Evolutionary conservation across 2,113 vertebrate genomes (phyloP), one percentile per base, ranked within the genome.

Genomic region (Heptranchias perlo): DNA sequence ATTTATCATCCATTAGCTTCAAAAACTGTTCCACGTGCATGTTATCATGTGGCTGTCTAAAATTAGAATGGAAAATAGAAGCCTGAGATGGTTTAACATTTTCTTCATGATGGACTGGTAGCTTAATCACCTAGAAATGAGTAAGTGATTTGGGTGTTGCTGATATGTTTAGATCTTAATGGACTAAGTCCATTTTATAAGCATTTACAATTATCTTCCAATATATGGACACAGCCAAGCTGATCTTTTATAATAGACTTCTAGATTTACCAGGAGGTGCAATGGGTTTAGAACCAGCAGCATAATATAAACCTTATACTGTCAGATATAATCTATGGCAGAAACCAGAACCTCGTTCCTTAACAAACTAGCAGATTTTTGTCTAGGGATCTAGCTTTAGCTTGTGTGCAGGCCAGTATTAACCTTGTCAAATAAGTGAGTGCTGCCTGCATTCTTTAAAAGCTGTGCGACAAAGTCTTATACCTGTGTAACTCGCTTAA

Each of bases 281-380:
- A 94, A 47, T 94, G 39, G 2, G 65, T 3, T 69, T 49, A 7
- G 94, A 11, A 69, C 44, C 7, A 49, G 65, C 13, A 52, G 44
- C 25, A 69, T 69, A 69, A 69, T 95, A n/a, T 58, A 91, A 91
- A 91, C 54, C 87, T 91, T 65, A 94, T 49, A 47, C 93, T 94
- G 93, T 47, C 62, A 94, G 62, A 94, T 65, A 67, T 73, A 67
- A 95, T 95, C 64, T 69, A 64, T 94, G 92, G 18, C 44, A 95
- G 64, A 49, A 95, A 47, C 10, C 4, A 44, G 10, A 94, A 11
- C n/a, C 7, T 94, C 64, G 67, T 65, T 13, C 64, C 44, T 95
- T 16, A 89, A 49, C n/a, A 93, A n/a, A 64, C 91, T 64, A 39
- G 2, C 2, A 69, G 44, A 35, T 18, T 95, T 67, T 95, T 49